phyloP scores from a whole-genome alignment of 2,888 invertebrate genomes.

The Epinotia ramella region DNA sequence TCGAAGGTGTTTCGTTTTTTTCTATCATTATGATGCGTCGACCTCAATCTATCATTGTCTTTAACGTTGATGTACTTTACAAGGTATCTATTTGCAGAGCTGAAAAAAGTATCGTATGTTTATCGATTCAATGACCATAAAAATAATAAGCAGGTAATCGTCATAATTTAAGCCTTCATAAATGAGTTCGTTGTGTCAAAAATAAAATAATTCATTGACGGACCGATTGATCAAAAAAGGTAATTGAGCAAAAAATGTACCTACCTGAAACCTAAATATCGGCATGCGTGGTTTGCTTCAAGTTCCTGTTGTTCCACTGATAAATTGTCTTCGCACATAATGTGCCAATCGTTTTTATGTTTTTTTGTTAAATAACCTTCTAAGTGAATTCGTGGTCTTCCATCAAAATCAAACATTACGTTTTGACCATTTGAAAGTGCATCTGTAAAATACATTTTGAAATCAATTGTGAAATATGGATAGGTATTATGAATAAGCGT shows the following conservation, averaged over 20 bases:
- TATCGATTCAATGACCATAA: not conserved
- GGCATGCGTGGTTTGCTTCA: slow-evolving; percentile 86
- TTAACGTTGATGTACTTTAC: slow-evolving; percentile 74
- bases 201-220: not conserved
- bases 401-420: slow-evolving; percentile 85
- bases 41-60: slow-evolving; percentile 58
- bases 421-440: slow-evolving; percentile 88
- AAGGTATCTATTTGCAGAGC: slow-evolving; percentile 70
- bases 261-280: slow-evolving; percentile 89
- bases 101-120: slow-evolving; percentile 51
- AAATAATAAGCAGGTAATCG: too few species aligned
- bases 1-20: slow-evolving; percentile 58
- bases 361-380: slow-evolving; percentile 88
- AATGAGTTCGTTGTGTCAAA: not conserved
- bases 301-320: slow-evolving; percentile 73
- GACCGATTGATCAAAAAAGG: not conserved
- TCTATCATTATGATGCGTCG: slow-evolving; percentile 54
- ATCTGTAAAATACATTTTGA: slow-evolving; percentile 76
- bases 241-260: slow-evolving; percentile 60
- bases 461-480: not conserved
- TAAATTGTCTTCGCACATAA: slow-evolving; percentile 85
- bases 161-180: too few species aligned
- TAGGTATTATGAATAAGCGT: not conserved
- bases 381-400: slow-evolving; percentile 84
- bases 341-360: slow-evolving; percentile 87